Percentiles rank a stretch among this genome's conserved stretches.
phyloP scores from a whole-genome alignment of 2,797 vertebrate genomes.

The Brachyrhaphis roseni region DNA sequence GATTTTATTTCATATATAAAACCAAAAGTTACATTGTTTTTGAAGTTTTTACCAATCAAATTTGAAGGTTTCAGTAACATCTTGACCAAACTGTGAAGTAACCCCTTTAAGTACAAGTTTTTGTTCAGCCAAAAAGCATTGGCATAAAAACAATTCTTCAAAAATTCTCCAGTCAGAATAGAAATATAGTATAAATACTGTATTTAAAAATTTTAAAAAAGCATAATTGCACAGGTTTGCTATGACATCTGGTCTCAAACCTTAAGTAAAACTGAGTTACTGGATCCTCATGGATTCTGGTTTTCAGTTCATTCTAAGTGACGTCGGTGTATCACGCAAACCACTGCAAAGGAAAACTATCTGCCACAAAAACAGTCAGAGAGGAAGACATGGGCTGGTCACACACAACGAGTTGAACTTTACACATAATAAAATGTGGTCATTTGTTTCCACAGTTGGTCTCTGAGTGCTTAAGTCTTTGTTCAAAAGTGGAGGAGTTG shows the following conservation, averaged over 20 bases:
- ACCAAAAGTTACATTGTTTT: neutral
- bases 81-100: no score
- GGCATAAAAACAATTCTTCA: neutral
- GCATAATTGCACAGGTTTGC: neutral
- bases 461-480: neutral
- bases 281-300: neutral
- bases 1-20: neutral
- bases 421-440: constrained; percentile 37
- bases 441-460: constrained; percentile 1
- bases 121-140: neutral
- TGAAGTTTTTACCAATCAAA: neutral
- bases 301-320: neutral
- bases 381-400: neutral
- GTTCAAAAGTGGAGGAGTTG: neutral
- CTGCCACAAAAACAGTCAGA: constrained; percentile 26
- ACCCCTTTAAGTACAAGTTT: neutral
- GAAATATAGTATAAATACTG: neutral
- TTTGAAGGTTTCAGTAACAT: neutral
- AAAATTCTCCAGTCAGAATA: neutral
- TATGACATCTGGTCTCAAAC: neutral
- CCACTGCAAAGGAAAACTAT: constrained; percentile 2
- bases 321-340: neutral
- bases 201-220: neutral
- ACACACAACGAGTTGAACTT: constrained; percentile 14
- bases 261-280: neutral